A percentile compares a stretch with the other conserved stretches of the same genome.
These are phyloP conservation scores for Acronicta leporina DNA, from an alignment of 2,888 invertebrate genomes.

Conservation along the genomic window DNA sequence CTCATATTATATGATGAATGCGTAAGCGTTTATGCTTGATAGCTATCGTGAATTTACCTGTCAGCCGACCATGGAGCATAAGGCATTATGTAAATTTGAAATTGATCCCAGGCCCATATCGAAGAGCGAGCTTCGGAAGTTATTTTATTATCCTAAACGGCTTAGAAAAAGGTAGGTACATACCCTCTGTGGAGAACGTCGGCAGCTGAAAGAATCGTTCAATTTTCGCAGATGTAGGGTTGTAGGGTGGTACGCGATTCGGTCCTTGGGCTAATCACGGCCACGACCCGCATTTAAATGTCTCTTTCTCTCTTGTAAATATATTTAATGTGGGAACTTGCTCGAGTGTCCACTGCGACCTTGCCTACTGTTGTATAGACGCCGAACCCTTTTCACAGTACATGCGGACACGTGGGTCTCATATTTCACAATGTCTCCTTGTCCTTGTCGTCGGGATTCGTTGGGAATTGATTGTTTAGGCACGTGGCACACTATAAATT, in stretches of 20 bases:
- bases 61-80: constrained; percentile 39
- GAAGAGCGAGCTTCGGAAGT: constrained; percentile 42
- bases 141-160: constrained; percentile 59
- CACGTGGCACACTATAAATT: constrained; percentile 80
- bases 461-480: constrained; percentile 78
- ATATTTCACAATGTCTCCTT: constrained; percentile 79
- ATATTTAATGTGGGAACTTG: constrained; percentile 68
- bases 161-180: constrained; percentile 61
- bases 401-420: constrained; percentile 76
- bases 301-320: constrained; percentile 77
- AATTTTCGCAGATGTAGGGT: constrained; percentile 71
- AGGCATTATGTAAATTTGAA: constrained; percentile 49
- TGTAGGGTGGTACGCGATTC: constrained; percentile 68
- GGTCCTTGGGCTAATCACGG: constrained; percentile 81
- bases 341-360: constrained; percentile 58
- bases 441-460: constrained; percentile 48
- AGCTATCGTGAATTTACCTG: constrained; percentile 45
- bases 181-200: constrained; percentile 64
- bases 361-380: constrained; percentile 54
- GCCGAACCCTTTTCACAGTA: constrained; percentile 69
- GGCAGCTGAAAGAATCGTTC: constrained; percentile 65
- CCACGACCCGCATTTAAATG: constrained; percentile 85
- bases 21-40: constrained; percentile 37
- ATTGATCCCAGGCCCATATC: constrained; percentile 51
- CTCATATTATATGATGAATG: constrained; percentile 45